These are phyloP conservation scores for Chrysogorgia sp. DNA, from an alignment of 92 coral and sea anemone genomes.

Conservation along the genomic window DNA sequence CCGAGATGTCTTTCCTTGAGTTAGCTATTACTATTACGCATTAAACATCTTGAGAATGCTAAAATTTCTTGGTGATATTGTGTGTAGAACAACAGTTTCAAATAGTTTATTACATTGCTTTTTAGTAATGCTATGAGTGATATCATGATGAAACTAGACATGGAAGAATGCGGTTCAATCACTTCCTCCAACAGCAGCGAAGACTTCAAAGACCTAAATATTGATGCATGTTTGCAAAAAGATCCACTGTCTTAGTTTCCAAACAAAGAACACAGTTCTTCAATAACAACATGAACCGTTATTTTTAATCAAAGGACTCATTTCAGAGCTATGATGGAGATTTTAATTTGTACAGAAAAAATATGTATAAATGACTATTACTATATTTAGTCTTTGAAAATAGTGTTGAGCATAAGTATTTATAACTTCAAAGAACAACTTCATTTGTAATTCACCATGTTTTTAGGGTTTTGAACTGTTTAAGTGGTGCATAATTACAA, in stretches of 20 bases:
- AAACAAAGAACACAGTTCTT: not conserved
- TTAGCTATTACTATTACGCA: too few species aligned
- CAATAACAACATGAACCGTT: not conserved
- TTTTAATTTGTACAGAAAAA: not conserved
- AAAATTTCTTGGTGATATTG: too few species aligned
- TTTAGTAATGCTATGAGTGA: conserved; percentile 20
- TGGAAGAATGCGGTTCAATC: conserved; percentile 49
- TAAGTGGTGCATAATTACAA: too few species aligned
- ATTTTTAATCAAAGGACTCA: not conserved
- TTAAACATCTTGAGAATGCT: too few species aligned
- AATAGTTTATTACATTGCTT: not conserved
- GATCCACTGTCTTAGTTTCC: conserved; percentile 82
- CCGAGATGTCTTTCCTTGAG: too few species aligned
- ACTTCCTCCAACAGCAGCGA: conserved; percentile 67
- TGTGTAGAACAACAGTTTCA: too few species aligned
- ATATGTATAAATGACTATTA: too few species aligned
- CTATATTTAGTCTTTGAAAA: not conserved
- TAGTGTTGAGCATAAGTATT: not conserved
- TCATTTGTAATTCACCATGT: too few species aligned
- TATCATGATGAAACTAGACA: not conserved
- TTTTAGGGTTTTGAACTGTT: too few species aligned
- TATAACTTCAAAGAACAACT: too few species aligned
- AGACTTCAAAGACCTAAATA: conserved; percentile 72
- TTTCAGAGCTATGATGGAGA: not conserved
- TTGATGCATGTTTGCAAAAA: conserved; percentile 74